Base-by-base conservation (phyloP, 2,888 invertebrate genomes). In the Rhingia campestris region DNA sequence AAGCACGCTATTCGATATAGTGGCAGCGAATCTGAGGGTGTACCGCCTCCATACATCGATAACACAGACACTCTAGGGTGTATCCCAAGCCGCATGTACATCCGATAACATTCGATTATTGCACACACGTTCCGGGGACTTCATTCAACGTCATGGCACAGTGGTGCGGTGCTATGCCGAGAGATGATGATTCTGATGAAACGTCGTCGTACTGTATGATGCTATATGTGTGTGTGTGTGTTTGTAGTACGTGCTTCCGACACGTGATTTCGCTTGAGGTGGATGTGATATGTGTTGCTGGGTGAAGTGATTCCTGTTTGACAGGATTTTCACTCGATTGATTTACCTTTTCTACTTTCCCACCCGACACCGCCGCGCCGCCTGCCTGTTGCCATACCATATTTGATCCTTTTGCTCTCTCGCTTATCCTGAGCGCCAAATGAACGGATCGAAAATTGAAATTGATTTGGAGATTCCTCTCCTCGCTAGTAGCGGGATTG, bases 301-400 rank as follows among this genome's bases (percentile, higher is more conserved):
- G 43, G 45, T 59, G 59, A 54, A 76, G 72, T 73, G 61, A 76
- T 72, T 81, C 37, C 72, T 67, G 66, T 73, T 67, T 82, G 81
- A 77, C 81, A 72, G 81, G 56, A 77, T 73, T 82, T 77, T 73
- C 56, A 63, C 63, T 82, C 77, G 58, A 74, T 82, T 82, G 77
- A 77, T 77, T 58, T 33, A 63, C 14, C 54, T 30, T 7, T n/a
- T 10, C 51, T 30, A 12, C 14, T 22, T 22, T 2, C 2, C 2
- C 22, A 2, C 22, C 22, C 22, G n/a, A n/a, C n/a, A 22, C n/a
- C 14, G 43, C 12, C 4, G 30, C 41, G 9, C 30, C 49, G 9
- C 30, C 10, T 3, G 30, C 7, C 22, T 5, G 9, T 10, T 12
- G 4, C 3, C 5, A 45, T 41, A 4, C 3, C 5, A 45, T 41